Conservation (phyloP, 2,888 invertebrate species). For the Cataglyphis altisquamis region DNA sequence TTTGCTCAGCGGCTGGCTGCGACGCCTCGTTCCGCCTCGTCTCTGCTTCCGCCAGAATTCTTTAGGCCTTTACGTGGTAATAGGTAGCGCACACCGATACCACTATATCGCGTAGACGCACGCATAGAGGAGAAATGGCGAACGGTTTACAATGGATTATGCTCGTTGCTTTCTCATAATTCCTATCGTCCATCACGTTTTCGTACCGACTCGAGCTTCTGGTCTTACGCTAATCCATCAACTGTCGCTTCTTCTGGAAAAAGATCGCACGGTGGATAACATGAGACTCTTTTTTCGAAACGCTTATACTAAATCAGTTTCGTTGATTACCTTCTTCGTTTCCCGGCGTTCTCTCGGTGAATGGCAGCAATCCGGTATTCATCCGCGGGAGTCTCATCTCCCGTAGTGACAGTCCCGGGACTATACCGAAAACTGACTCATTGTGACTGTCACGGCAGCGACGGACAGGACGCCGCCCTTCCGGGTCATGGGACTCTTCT, state of each 20-base stretch:
- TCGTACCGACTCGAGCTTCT: constrained; percentile 33
- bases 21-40: constrained; percentile 28
- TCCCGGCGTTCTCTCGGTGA: constrained; percentile 61
- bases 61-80: constrained; percentile 56
- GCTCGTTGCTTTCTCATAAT: constrained; percentile 48
- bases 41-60: constrained; percentile 58
- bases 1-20: constrained; percentile 65
- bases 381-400: constrained; percentile 75
- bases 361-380: constrained; percentile 57
- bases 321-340: constrained; percentile 61
- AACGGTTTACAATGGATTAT: constrained; percentile 45
- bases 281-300: constrained; percentile 36
- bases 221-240: constrained; percentile 48
- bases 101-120: neutral
- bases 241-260: constrained; percentile 20
- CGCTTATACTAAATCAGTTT: constrained; percentile 57
- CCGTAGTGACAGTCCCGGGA: constrained; percentile 75
- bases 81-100: constrained; percentile 28
- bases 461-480: constrained; percentile 75
- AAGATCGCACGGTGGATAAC: constrained; percentile 31
- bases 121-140: constrained; percentile 4
- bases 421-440: constrained; percentile 77
- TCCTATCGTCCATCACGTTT: constrained; percentile 48
- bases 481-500: constrained; percentile 73
- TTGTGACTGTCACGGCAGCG: constrained; percentile 77